Percentiles rank a stretch among this genome's conserved stretches.
Evolutionary conservation across 2,888 invertebrate genomes (phyloP).

Genomic region (Portevinia maculata): DNA sequence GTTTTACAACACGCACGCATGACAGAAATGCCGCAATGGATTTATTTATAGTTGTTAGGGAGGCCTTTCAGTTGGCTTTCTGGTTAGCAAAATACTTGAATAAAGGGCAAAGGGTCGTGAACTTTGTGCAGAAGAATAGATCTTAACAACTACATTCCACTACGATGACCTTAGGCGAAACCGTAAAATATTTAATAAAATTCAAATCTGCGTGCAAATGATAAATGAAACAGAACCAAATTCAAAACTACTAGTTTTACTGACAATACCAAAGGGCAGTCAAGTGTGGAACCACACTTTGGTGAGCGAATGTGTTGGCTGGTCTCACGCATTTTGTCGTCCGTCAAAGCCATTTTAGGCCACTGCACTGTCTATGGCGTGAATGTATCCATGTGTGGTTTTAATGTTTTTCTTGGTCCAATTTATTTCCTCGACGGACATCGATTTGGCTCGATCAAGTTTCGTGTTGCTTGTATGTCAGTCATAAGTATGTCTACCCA

Average conservation of each 20-base stretch:
- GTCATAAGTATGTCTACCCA: slow-evolving; percentile 44
- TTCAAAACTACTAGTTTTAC: neutral
- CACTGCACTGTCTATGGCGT: slow-evolving; percentile 54
- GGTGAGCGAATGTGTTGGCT: slow-evolving; percentile 16
- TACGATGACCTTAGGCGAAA: slow-evolving; percentile 35
- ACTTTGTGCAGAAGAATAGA: neutral
- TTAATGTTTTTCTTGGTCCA: slow-evolving; percentile 22
- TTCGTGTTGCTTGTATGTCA: slow-evolving; percentile 7
- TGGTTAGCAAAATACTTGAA: neutral
- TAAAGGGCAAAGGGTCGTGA: slow-evolving; percentile 10
- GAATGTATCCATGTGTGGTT: slow-evolving; percentile 34
- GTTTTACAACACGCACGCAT: slow-evolving; percentile 54
- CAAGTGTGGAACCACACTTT: slow-evolving; percentile 48
- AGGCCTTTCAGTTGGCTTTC: neutral
- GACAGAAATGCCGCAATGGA: slow-evolving; percentile 59
- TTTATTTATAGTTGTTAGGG: slow-evolving; percentile 45
- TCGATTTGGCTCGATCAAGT: slow-evolving; percentile 39
- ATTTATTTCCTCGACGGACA: slow-evolving; percentile 42
- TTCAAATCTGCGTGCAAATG: slow-evolving; percentile 36
- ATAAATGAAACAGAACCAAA: neutral
- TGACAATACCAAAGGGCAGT: slow-evolving; percentile 20
- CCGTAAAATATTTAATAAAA: slow-evolving; percentile 12
- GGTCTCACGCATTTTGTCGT: slow-evolving; percentile 58
- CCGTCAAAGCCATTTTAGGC: slow-evolving; percentile 63
- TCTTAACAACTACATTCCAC: neutral